These are phyloP conservation scores for Exaiptasia diaphana DNA, from an alignment of 64 coral and sea anemone species.

Conservation along the genomic window DNA sequence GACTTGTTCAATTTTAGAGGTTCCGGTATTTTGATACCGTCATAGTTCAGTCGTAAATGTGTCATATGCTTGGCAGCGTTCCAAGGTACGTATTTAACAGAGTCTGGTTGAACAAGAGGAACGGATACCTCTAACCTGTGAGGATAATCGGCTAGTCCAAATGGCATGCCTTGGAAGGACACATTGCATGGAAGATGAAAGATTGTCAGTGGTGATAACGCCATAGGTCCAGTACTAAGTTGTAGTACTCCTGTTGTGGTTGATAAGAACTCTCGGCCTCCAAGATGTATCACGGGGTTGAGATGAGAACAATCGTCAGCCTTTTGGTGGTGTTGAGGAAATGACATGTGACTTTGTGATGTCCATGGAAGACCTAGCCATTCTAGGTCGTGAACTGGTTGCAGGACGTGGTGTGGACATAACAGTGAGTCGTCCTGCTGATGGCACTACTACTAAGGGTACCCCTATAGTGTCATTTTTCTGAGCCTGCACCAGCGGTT, in stretches of 20 bases:
- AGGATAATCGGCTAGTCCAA: not conserved
- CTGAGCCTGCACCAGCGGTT: too few species aligned
- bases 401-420: slow-evolving; percentile 17
- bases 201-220: not conserved
- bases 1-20: too few species aligned
- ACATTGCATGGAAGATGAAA: slow-evolving; percentile 53
- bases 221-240: not conserved
- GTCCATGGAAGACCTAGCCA: slow-evolving; percentile 55
- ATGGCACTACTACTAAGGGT: too few species aligned
- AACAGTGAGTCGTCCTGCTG: too few species aligned
- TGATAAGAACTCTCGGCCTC: slow-evolving; percentile 34
- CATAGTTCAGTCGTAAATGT: too few species aligned
- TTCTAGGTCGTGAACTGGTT: slow-evolving; percentile 14
- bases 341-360: slow-evolving; percentile 9
- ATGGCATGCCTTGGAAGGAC: not conserved
- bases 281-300: slow-evolving; percentile 30
- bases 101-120: slow-evolving; percentile 4
- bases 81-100: not conserved
- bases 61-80: too few species aligned
- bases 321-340: slow-evolving; percentile 1
- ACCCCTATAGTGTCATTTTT: too few species aligned
- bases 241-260: slow-evolving; percentile 24
- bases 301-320: slow-evolving; percentile 22
- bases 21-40: too few species aligned
- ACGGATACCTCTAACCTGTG: slow-evolving; percentile 6